These are phyloP conservation scores for Sapayoa aenigma DNA, from an alignment of 2,113 vertebrate species.

Conservation along the genomic window DNA sequence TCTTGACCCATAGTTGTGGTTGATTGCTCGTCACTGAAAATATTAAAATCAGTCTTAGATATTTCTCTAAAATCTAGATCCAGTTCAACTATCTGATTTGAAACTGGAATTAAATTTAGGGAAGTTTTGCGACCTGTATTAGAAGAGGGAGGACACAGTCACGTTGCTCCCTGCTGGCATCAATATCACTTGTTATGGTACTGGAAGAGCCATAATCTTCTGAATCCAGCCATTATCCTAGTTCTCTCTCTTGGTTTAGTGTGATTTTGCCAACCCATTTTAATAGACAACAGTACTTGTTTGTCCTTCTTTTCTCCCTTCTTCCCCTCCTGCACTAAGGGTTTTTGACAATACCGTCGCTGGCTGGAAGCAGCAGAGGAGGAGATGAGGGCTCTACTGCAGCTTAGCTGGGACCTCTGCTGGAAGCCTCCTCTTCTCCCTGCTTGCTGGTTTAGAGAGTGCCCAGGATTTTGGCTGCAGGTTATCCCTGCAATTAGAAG, in stretches of 20 bases:
- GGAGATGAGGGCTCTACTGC: neutral
- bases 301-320: neutral
- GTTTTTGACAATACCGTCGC: neutral
- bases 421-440: neutral
- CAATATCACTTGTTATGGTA: neutral
- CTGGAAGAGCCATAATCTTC: neutral
- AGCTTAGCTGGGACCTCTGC: constrained; percentile 26
- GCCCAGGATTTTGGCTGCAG: rapidly evolving
- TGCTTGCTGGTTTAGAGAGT: neutral
- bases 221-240: neutral
- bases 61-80: neutral
- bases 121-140: neutral
- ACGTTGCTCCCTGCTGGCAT: neutral
- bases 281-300: rapidly evolving
- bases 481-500: neutral
- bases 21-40: constrained; percentile 1
- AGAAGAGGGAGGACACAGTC: neutral
- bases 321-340: neutral
- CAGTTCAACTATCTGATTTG: constrained; percentile 2
- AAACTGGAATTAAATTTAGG: neutral
- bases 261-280: neutral
- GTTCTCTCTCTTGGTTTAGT: neutral
- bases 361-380: neutral
- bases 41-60: neutral
- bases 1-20: neutral